Evolutionary conservation across 2,797 vertebrate genomes (phyloP), one percentile per base, ranked within the genome.

Genomic region (Crenuchus spilurus): DNA sequence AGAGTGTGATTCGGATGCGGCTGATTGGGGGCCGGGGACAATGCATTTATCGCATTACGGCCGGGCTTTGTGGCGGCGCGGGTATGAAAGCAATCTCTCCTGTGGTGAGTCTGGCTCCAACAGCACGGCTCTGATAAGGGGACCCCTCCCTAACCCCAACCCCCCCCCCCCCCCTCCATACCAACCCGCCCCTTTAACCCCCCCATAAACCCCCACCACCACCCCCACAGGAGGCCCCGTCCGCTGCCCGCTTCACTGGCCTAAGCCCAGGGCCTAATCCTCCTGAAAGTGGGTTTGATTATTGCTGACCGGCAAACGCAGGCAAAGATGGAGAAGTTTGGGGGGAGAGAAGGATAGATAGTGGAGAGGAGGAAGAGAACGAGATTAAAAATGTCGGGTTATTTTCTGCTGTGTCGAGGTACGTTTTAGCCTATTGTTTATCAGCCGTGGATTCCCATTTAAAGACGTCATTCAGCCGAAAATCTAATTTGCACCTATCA

Each of bases 251-350:
- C 96, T 98, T 96, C 96, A 97, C 94, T 97, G 96, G 95, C 94
- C 96, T 98, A 97, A 99, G 84, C 84, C 79, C 75, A 92, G 92
- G 95, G 96, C 95, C 96, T 98, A 96, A 96, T 96, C 96, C 96
- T 94, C 92, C 94, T 96, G 96, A 98, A 99, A 99, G 96, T 97
- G 95, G 75, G 92, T 98, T 98, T 95, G 96, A 98, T 98, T 98
- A 99, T 98, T 98, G 96, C 97, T 99, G 97, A 98, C 97, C 96
- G 98, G 95, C 96, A 98, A 97, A 96, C 93, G 93, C 92, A 93
- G 96, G 90, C 84, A 87, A 31, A 87, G 67, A 85, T 82, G 81
- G 77, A 72, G 75, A 81, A 82, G 84, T 80, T 79, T 77, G 85
- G 82, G 84, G 80, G 80, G 28, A 22, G 14, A 42, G 39, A 63